Evolutionary conservation across 1,140 invertebrate genomes (phyloP).

Genomic region (Nixonia krombeini): DNA sequence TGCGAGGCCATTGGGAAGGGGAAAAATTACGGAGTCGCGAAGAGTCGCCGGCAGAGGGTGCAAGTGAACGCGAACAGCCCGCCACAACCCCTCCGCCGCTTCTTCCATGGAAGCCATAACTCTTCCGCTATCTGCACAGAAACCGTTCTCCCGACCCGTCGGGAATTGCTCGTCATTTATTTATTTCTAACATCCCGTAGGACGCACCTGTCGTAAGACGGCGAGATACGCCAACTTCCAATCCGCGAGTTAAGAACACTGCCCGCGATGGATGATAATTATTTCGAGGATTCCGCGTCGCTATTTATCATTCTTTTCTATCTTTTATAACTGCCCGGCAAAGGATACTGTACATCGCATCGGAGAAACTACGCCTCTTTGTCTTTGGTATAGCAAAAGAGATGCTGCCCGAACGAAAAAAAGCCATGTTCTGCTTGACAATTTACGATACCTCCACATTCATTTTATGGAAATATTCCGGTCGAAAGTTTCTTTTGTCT

Average conservation of each 20-base stretch:
- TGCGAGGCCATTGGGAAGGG: constrained; percentile 42
- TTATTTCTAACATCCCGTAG: constrained; percentile 58
- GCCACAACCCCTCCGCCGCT: constrained; percentile 47
- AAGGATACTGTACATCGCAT: too few relatives aligned
- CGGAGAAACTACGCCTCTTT: too few relatives aligned
- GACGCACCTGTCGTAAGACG: constrained; percentile 50
- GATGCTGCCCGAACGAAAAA: too few relatives aligned
- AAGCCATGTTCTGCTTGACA: too few relatives aligned
- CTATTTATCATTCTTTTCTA: too few relatives aligned
- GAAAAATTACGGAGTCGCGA: constrained; percentile 70
- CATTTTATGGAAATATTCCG: too few relatives aligned
- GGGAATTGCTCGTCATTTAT: constrained; percentile 66
- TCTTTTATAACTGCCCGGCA: too few relatives aligned
- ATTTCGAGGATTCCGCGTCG: too few relatives aligned
- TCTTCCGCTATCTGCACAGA: constrained; percentile 66
- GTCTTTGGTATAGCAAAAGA: too few relatives aligned
- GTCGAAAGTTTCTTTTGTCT: too few relatives aligned
- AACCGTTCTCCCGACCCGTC: constrained; percentile 54
- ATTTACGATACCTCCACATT: too few relatives aligned
- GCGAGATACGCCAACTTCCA: constrained; percentile 27
- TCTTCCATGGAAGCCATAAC: constrained; percentile 57
- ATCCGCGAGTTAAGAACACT: too few relatives aligned
- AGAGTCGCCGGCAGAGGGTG: constrained; percentile 46
- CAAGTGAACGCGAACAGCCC: constrained; percentile 7
- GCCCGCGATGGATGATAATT: constrained; percentile 7